Base-by-base conservation (phyloP, 2,113 vertebrate genomes). In the Gadus macrocephalus region DNA sequence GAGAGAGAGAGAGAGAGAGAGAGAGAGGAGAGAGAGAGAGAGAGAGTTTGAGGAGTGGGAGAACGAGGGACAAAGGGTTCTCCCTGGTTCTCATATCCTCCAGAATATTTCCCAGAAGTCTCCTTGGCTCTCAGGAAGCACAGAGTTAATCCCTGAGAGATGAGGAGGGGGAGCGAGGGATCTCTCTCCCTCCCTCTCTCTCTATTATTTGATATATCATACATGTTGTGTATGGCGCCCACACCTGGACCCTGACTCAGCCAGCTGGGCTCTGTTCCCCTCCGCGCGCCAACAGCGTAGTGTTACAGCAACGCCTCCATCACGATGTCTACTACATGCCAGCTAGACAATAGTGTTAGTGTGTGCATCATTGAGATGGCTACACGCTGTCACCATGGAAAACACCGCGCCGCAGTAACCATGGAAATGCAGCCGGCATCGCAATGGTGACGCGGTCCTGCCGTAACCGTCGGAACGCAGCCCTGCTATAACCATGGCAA, bases 91-190 rank as follows among this genome's bases (percentile, higher is more conserved):
- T 62, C 61, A 62, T 62, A 20, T 61, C 22, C 59, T 20, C 59
- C 22, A 19, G n/a, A 61, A 61, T 61, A 62, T 62, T 62, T 62
- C 61, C 61, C 61, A 62, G 61, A 62, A 62, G 61, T 62, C 61
- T 49, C 42, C 42, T 49, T 49, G 42, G 42, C 6, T 49, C 42
- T 27, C 9, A 27, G 61, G n/a, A 19, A 27, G 61, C 22, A 27
- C 22, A 62, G 61, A 62, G 22, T 25, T 62, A 62, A 62, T 62
- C 61, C 61, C 61, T 16, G 61, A 62, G 61, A 62, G 25, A 62
- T 62, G 61, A 62, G 22, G 61, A 28, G 61, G 15, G 25, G 61
- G 55, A 58, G 55, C 15, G 15, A 58, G 15, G 16, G 55, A 16
- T 58, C 55, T 16, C 55, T 58, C 15, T 16, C 17, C 4, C 55